These are phyloP conservation scores for Mastomys natalensis DNA, from an alignment of 2,113 vertebrate species.

Conservation along the genomic window DNA sequence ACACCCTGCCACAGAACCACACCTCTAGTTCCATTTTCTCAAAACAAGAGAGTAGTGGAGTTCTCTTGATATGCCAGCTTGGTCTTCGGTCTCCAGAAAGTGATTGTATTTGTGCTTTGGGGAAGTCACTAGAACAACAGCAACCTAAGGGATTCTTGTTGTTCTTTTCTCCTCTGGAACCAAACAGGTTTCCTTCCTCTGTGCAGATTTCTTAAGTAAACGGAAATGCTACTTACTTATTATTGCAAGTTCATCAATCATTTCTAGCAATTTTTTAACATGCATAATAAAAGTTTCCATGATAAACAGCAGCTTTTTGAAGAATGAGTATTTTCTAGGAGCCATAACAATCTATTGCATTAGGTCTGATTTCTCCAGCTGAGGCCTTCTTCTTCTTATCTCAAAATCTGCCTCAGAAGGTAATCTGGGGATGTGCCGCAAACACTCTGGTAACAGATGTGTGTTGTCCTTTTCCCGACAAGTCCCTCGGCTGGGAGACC, in stretches of 20 bases:
- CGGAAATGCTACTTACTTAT: slow-evolving; percentile 1
- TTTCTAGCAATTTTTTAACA: slow-evolving; percentile 50
- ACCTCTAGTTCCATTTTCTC: not conserved
- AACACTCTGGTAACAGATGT: slow-evolving; percentile 17
- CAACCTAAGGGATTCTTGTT: not conserved
- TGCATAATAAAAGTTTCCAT: not conserved
- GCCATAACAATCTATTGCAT: not conserved
- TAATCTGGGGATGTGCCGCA: slow-evolving; percentile 10
- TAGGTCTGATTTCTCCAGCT: slow-evolving; percentile 31
- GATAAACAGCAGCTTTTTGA: slow-evolving; percentile 23
- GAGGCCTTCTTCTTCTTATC: slow-evolving; percentile 5
- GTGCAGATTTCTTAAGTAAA: slow-evolving; percentile 32
- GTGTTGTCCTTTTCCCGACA: slow-evolving; percentile 41
- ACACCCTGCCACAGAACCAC: not conserved
- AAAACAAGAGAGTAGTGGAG: not conserved
- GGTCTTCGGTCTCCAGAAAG: not conserved
- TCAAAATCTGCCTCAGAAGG: slow-evolving; percentile 28
- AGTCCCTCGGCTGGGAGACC: not conserved
- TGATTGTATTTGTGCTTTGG: not conserved
- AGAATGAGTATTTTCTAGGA: slow-evolving; percentile 55
- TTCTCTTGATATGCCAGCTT: not conserved
- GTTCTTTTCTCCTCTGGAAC: not conserved
- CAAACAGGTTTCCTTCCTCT: not conserved
- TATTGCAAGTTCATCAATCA: not conserved
- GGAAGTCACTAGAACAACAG: not conserved